Conservation (phyloP, 2,888 invertebrate genomes). For the Junonia oenone region DNA sequence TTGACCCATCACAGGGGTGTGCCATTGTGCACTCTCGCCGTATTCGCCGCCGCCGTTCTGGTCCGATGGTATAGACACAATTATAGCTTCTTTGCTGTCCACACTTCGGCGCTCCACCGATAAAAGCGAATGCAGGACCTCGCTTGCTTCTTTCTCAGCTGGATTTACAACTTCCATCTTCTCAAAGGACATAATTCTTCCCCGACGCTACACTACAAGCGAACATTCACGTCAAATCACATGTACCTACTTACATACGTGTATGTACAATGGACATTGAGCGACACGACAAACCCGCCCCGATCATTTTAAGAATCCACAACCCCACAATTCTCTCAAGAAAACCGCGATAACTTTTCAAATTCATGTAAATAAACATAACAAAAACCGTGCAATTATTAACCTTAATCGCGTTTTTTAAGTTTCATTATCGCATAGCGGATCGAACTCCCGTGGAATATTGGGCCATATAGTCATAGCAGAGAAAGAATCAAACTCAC, state of each 20-base stretch:
- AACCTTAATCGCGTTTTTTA: constrained; percentile 81
- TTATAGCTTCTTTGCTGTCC: constrained; percentile 75
- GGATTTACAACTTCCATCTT: constrained; percentile 83
- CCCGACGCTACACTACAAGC: constrained; percentile 61
- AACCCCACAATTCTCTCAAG: constrained; percentile 53
- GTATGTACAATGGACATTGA: constrained; percentile 65
- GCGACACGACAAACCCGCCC: constrained; percentile 65
- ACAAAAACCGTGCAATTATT: constrained; percentile 81
- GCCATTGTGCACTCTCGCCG: constrained; percentile 81
- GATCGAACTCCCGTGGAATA: constrained; percentile 81
- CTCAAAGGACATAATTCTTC: constrained; percentile 66
- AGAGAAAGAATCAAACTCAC: constrained; percentile 75
- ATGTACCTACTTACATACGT: constrained; percentile 69
- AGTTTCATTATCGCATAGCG: constrained; percentile 81
- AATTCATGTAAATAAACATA: constrained; percentile 81
- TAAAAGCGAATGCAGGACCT: constrained; percentile 83
- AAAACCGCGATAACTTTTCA: constrained; percentile 78
- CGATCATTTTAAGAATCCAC: constrained; percentile 48
- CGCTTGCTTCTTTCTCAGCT: constrained; percentile 85
- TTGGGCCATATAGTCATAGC: constrained; percentile 80
- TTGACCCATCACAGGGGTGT: constrained; percentile 80
- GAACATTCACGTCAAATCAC: constrained; percentile 70
- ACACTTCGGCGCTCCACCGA: constrained; percentile 84
- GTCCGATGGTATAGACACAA: constrained; percentile 67
- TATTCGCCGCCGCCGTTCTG: constrained; percentile 71